Percentiles rank a stretch among this genome's conserved stretches.
phyloP scores from a whole-genome alignment of 1,140 invertebrate genomes.

The Drosophila burlai region DNA sequence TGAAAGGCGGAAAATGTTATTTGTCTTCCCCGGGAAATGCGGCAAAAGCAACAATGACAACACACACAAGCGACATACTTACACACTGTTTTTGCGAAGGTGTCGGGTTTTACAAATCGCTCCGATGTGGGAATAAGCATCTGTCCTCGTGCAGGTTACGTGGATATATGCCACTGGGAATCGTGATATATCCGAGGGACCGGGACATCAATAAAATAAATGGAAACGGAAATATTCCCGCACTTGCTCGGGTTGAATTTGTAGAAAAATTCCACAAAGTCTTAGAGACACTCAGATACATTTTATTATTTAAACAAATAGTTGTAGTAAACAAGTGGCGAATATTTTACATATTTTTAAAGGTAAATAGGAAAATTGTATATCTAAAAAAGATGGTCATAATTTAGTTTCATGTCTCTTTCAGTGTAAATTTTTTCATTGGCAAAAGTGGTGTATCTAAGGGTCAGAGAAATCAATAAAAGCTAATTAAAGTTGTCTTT shows the following conservation, averaged over 20 bases:
- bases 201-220: conserved; percentile 25
- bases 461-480: background rate
- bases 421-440: background rate
- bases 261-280: background rate
- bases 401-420: background rate
- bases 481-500: background rate
- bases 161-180: conserved; percentile 17
- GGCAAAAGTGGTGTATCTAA: background rate
- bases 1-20: conserved; percentile 58
- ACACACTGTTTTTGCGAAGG: conserved; percentile 26
- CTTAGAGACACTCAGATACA: no score
- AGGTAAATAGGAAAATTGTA: background rate
- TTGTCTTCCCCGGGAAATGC: conserved; percentile 47
- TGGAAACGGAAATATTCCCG: conserved; percentile 8
- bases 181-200: conserved; percentile 25
- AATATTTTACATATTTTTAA: no score
- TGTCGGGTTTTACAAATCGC: conserved; percentile 59
- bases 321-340: background rate
- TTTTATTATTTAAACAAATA: background rate
- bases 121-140: conserved; percentile 52
- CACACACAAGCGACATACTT: conserved; percentile 12
- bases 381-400: background rate
- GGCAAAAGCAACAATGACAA: conserved; percentile 38
- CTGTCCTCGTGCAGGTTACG: conserved; percentile 28
- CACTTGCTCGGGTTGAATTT: background rate